A percentile compares a stretch with the other conserved stretches of the same genome.
Conservation (phyloP, 2,888 invertebrate species). For the Pycnomerus fuliginosus region DNA sequence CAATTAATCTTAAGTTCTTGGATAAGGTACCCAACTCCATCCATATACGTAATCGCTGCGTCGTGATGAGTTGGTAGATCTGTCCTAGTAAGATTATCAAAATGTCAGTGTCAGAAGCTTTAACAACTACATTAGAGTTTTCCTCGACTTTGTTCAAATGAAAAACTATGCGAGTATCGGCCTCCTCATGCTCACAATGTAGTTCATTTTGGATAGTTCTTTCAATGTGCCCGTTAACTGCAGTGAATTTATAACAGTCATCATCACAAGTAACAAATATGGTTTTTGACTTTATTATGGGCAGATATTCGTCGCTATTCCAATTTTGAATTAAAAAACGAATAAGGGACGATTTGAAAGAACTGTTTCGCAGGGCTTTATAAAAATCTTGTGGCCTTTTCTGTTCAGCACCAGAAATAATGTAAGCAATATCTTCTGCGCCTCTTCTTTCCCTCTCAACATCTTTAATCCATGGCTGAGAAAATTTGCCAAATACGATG, state of each 20-base stretch:
- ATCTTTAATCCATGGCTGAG: conserved; percentile 44
- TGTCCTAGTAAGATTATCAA: conserved; percentile 34
- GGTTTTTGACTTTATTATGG: conserved; percentile 33
- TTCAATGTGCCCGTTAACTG: conserved; percentile 9
- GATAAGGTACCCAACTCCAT: no score
- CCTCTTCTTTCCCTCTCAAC: conserved; percentile 34
- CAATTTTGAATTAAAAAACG: conserved; percentile 37
- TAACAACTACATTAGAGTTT: conserved; percentile 32
- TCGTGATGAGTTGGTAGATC: no score
- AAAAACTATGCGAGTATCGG: conserved; percentile 35
- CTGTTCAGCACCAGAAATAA: conserved; percentile 39
- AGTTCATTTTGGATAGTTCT: conserved; percentile 31
- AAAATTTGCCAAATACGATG: conserved; percentile 40
- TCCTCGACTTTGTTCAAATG: conserved; percentile 26
- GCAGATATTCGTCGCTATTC: conserved; percentile 29
- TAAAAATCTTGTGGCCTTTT: conserved; percentile 37
- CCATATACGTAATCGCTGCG: no score
- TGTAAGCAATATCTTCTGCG: conserved; percentile 33
- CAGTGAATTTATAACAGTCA: conserved; percentile 23
- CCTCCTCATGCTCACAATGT: conserved; percentile 35
- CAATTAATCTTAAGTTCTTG: no score
- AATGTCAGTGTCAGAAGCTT: conserved; percentile 34
- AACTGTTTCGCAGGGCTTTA: conserved; percentile 36
- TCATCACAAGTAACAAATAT: conserved; percentile 28
- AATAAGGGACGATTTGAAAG: conserved; percentile 40